Evolutionary conservation across 1,140 invertebrate species (phyloP), one percentile per base, ranked within the genome.

Genomic region (Diorhabda carinulata): DNA sequence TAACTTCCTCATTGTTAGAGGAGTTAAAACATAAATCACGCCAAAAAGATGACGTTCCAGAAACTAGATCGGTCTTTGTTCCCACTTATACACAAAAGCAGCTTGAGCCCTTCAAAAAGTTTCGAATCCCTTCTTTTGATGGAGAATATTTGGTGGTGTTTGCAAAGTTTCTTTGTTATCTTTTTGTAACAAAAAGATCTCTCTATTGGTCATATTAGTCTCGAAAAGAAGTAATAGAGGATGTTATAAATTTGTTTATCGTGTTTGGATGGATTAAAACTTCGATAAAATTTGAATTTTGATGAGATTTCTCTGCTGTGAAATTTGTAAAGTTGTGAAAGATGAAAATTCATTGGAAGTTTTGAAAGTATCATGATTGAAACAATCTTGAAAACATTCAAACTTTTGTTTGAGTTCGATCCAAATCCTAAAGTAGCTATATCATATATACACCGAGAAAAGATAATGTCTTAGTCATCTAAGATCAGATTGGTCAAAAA

Each of bases 161-260:
- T 52, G 47, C 47, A 52, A 52, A 52, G 47, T 52, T 52, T 52
- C 47, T 52, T 52, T 52, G 47, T 52, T 52, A 52, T 52, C 47
- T 52, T 52, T 52, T 6, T 52, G 47, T 52, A 52, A n/a, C 47
- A n/a, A n/a, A 52, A 52, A 52, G 47, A n/a, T 8, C 47, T 52
- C 47, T 52, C 47, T 52, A 8, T 52, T 52, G 47, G 47, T 52
- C 47, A 52, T 52, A 52, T 52, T 52, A 52, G 47, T n/a, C 4
- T n/a, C 47, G n/a, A n/a, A 52, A 6, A 52, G 47, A 52, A 52
- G 47, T 52, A n/a, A 52, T 52, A 52, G 47, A n/a, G 47, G 47
- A 52, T 52, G 47, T 52, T 52, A 6, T n/a, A 52, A 52, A n/a
- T 52, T 52, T 52, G 47, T 52, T 52, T 52, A 52, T 52, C 47